A percentile compares a stretch with the other conserved stretches of the same genome.
Evolutionary conservation across 2,888 invertebrate genomes (phyloP).

Genomic region (Cheilosia impressa): DNA sequence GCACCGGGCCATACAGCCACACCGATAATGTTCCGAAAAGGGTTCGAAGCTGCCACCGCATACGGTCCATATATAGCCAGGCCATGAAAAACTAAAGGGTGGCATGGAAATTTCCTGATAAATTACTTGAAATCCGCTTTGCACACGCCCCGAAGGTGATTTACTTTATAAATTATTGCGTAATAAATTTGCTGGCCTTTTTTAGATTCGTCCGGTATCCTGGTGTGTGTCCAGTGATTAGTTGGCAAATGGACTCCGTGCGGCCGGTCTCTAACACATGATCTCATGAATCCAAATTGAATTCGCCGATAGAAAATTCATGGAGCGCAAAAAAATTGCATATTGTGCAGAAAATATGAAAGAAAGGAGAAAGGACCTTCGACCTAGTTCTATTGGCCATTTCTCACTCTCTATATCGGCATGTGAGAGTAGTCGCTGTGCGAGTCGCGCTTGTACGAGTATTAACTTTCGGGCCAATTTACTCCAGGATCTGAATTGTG

Average conservation of each 20-base stretch:
- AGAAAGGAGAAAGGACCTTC: conserved; percentile 7
- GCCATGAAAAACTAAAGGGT: conserved; percentile 28
- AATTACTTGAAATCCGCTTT: conserved; percentile 64
- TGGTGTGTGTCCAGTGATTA: conserved; percentile 47
- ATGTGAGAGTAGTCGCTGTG: background rate
- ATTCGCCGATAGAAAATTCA: conserved; percentile 15
- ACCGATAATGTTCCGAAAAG: conserved; percentile 52
- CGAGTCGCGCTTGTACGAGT: conserved; percentile 22
- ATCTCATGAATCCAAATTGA: conserved; percentile 51
- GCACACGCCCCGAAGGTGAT: conserved; percentile 49
- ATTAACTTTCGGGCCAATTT: conserved; percentile 40
- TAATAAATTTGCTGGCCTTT: conserved; percentile 50
- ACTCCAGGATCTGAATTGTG: conserved; percentile 15
- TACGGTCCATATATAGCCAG: background rate
- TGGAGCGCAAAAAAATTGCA: conserved; percentile 22
- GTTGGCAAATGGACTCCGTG: conserved; percentile 41
- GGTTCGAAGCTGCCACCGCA: conserved; percentile 21
- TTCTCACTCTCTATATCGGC: background rate
- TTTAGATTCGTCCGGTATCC: background rate
- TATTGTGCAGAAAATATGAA: conserved; percentile 53
- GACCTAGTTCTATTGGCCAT: conserved; percentile 22
- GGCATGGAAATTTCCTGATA: conserved; percentile 63
- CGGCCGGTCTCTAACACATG: conserved; percentile 26
- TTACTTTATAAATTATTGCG: conserved; percentile 65
- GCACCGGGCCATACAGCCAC: conserved; percentile 34